A percentile compares a stretch with the other conserved stretches of the same genome.
phyloP scores from a whole-genome alignment of 2,888 invertebrate genomes.

The Zootermopsis nevadensis region DNA sequence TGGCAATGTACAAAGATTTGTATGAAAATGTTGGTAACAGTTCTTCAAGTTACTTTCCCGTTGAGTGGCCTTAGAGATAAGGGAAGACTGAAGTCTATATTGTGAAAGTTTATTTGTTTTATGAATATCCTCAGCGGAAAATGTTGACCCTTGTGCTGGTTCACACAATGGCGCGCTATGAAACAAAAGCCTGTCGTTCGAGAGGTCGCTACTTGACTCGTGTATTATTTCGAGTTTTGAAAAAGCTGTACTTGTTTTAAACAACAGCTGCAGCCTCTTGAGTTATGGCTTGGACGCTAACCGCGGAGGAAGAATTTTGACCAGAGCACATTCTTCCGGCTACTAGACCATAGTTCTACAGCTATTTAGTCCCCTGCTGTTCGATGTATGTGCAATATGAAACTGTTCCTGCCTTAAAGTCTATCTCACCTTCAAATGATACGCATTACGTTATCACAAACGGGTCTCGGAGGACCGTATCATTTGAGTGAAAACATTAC shows the following conservation, averaged over 20 bases:
- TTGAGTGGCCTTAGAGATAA: too few species aligned
- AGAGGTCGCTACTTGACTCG: constrained; percentile 1
- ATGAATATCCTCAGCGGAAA: background rate
- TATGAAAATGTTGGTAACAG: background rate
- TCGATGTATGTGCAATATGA: too few species aligned
- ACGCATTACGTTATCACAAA: too few species aligned
- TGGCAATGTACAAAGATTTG: background rate
- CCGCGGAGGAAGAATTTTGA: background rate
- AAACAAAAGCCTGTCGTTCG: background rate
- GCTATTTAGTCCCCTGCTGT: too few species aligned
- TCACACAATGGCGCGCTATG: constrained; percentile 5
- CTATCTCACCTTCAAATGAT: too few species aligned
- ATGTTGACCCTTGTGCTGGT: background rate
- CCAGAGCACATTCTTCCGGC: too few species aligned
- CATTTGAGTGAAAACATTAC: too few species aligned
- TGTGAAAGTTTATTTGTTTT: constrained; percentile 23
- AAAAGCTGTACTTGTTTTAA: background rate
- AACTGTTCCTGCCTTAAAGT: too few species aligned
- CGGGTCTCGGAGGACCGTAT: too few species aligned
- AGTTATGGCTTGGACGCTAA: background rate
- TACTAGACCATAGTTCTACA: too few species aligned
- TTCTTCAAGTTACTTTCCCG: background rate
- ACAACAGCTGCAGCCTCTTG: background rate
- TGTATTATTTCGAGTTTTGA: constrained; percentile 15
- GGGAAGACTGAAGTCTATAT: background rate